phyloP scores from a whole-genome alignment of 1,140 invertebrate species.

The Cecropterus lyciades region DNA sequence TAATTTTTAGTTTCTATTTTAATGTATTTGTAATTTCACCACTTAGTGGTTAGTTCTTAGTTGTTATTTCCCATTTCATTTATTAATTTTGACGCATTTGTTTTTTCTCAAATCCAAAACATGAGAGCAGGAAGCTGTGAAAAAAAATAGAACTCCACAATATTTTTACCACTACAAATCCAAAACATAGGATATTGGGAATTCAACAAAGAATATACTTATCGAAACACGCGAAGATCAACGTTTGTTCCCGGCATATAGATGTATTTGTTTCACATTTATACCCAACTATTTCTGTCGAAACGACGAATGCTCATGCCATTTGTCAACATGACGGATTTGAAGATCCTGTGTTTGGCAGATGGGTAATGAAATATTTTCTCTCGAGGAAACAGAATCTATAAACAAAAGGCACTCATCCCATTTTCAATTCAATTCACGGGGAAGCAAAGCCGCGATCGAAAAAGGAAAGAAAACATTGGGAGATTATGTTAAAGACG shows the following conservation, averaged over 20 bases:
- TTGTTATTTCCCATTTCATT: no score
- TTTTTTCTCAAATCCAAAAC: no score
- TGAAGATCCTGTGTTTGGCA: conserved; percentile 31
- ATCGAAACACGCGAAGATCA: not conserved
- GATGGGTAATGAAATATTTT: conserved; percentile 51
- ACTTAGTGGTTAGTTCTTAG: no score
- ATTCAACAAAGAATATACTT: not conserved
- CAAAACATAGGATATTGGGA: no score
- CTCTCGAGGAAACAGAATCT: conserved; percentile 49
- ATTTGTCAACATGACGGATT: conserved; percentile 38
- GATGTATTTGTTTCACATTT: not conserved
- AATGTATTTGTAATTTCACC: no score
- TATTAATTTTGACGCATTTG: no score
- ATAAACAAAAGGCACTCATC: conserved; percentile 61
- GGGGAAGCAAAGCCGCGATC: conserved; percentile 53
- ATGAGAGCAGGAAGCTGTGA: no score
- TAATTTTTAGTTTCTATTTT: no score
- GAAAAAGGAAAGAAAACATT: conserved; percentile 49
- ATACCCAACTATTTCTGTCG: conserved; percentile 20
- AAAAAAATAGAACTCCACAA: no score
- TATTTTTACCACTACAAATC: no score
- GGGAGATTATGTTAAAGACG: conserved; percentile 53
- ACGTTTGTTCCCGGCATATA: not conserved
- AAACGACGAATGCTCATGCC: conserved; percentile 24
- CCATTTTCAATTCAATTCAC: conserved; percentile 64